Conservation (phyloP, 1,140 invertebrate genomes). For the Asobara japonica region DNA sequence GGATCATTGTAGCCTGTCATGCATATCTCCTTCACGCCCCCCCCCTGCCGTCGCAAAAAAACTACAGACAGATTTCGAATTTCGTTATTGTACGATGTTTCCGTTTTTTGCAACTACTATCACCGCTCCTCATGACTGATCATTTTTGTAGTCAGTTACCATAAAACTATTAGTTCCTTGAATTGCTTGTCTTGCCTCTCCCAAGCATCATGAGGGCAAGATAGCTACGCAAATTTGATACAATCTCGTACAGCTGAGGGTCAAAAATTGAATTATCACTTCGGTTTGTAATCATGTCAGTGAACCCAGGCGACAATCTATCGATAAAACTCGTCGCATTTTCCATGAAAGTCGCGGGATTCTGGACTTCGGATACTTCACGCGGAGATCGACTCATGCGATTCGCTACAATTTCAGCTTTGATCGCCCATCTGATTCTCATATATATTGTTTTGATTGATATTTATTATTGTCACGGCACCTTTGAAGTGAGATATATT, state of each 20-base stretch:
- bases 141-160: too few species aligned
- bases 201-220: neutral
- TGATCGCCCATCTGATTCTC: conserved; percentile 35
- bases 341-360: conserved; percentile 43
- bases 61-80: too few species aligned
- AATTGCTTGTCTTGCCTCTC: too few species aligned
- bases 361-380: conserved; percentile 34
- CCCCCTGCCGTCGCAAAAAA: neutral
- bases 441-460: conserved; percentile 37
- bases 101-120: neutral
- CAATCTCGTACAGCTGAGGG: neutral
- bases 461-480: conserved; percentile 36
- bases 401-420: conserved; percentile 30
- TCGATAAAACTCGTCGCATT: conserved; percentile 39
- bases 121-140: too few species aligned
- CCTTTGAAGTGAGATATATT: conserved; percentile 41
- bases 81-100: too few species aligned
- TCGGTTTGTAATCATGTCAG: neutral
- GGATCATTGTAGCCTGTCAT: neutral
- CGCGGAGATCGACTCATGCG: conserved; percentile 28
- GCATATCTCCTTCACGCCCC: neutral
- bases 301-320: conserved; percentile 22
- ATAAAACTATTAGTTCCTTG: too few species aligned
- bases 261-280: neutral
- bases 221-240: neutral